Percentiles rank a stretch among this genome's conserved stretches.
phyloP scores from a whole-genome alignment of 1,140 invertebrate genomes.

The Psix sp. region DNA sequence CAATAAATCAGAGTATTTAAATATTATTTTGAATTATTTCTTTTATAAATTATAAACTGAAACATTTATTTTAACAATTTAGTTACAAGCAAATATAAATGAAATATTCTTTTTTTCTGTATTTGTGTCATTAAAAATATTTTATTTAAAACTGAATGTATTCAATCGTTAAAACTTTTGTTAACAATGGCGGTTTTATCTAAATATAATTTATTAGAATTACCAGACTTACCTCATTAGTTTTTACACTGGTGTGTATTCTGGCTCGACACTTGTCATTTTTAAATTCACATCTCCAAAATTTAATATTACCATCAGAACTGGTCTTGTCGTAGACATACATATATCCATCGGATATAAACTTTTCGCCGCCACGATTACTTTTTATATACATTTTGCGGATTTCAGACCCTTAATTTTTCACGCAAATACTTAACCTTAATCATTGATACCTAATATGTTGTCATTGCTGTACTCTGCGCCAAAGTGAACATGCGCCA shows the following conservation, averaged over 20 bases:
- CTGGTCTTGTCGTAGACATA: conserved; percentile 47
- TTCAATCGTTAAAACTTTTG: background rate
- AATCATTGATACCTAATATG: background rate
- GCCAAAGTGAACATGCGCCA: conserved; percentile 53
- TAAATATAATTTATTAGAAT: background rate
- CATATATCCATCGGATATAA: conserved; percentile 41
- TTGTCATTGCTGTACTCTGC: conserved; percentile 25
- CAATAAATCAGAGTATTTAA: too few relatives aligned
- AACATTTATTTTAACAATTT: too few relatives aligned
- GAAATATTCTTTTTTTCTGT: too few relatives aligned
- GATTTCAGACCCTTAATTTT: too few relatives aligned
- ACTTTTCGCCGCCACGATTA: conserved; percentile 39
- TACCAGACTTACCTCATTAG: conserved; percentile 22
- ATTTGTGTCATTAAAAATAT: conserved; percentile 1
- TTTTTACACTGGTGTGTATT: conserved; percentile 42
- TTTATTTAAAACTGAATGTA: background rate
- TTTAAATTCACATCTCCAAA: conserved; percentile 52
- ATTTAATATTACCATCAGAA: conserved; percentile 33
- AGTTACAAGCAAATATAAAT: too few relatives aligned
- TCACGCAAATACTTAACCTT: conserved; percentile 20
- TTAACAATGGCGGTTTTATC: too few relatives aligned
- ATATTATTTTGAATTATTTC: too few relatives aligned
- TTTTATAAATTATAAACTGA: too few relatives aligned
- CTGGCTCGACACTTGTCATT: conserved; percentile 36
- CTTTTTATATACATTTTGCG: conserved; percentile 49